A percentile compares a stretch with the other conserved stretches of the same genome.
These are phyloP conservation scores for Rhabdomys dilectus DNA, from an alignment of 2,113 vertebrate genomes.

Conservation along the genomic window DNA sequence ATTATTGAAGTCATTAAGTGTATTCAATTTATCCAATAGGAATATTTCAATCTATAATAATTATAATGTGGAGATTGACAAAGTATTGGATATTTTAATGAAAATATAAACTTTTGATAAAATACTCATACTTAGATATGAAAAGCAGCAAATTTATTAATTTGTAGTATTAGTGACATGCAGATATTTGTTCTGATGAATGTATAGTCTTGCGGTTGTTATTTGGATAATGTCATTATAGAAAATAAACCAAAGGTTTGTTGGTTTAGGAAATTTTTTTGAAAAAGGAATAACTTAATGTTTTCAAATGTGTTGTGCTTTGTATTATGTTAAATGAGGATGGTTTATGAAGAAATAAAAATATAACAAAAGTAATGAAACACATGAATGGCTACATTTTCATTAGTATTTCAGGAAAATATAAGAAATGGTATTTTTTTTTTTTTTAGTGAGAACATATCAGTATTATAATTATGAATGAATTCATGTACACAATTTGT, in stretches of 20 bases:
- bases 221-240: not conserved
- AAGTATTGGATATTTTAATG: not conserved
- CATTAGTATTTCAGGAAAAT: not conserved
- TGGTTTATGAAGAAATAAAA: not conserved
- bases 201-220: not conserved
- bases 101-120: not conserved
- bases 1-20: not conserved
- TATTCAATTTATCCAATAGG: not conserved
- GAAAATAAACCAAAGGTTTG: not conserved
- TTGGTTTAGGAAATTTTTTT: not conserved
- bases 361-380: not conserved
- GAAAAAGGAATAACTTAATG: not conserved
- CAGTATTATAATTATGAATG: not conserved
- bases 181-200: not conserved
- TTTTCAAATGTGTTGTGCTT: not conserved
- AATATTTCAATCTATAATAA: not conserved
- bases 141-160: not conserved
- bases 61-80: accelerated
- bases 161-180: not conserved
- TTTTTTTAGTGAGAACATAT: not conserved
- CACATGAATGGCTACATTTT: not conserved
- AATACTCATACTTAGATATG: not conserved
- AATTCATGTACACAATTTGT: not conserved
- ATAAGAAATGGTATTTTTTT: too few relatives aligned
- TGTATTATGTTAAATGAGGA: not conserved